Evolutionary conservation across 1,140 invertebrate genomes (phyloP).

Genomic region (Drosophila ercepeae): DNA sequence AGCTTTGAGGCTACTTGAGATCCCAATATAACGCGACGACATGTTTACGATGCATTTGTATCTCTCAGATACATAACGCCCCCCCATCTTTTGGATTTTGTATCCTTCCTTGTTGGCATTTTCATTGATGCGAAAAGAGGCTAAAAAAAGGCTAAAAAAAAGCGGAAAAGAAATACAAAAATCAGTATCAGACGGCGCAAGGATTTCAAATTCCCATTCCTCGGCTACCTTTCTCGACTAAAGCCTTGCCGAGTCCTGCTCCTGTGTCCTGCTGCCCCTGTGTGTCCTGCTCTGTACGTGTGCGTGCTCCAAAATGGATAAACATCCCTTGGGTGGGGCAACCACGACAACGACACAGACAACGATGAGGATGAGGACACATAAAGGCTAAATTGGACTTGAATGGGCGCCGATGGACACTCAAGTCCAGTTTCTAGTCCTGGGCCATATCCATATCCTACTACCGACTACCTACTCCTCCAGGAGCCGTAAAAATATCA

Average conservation of each 20-base stretch:
- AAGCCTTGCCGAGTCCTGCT: conserved; percentile 8
- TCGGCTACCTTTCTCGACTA: conserved; percentile 13
- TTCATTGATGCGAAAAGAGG: conserved; percentile 52
- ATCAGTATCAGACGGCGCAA: conserved; percentile 59
- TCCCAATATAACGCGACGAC: conserved; percentile 70
- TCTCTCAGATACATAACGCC: conserved; percentile 23
- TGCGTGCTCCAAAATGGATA: conserved; percentile 62
- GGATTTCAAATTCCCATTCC: conserved; percentile 38
- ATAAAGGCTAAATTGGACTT: conserved; percentile 76
- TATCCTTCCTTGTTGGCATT: conserved; percentile 61
- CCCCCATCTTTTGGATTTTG: conserved; percentile 26
- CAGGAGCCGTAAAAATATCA: conserved; percentile 11
- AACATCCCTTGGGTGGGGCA: conserved; percentile 64
- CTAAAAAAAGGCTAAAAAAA: background rate
- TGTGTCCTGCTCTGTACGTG: conserved; percentile 24
- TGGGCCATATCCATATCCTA: too few relatives aligned
- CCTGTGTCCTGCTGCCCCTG: background rate
- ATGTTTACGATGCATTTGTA: conserved; percentile 75
- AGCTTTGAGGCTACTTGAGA: conserved; percentile 61
- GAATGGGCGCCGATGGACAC: conserved; percentile 69
- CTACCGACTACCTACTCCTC: background rate
- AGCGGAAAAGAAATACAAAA: conserved; percentile 22
- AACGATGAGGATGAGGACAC: conserved; percentile 64
- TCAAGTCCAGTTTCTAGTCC: too few relatives aligned
- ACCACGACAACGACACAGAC: conserved; percentile 41